These are phyloP conservation scores for Capreolus pygargus DNA, from an alignment of 2,113 vertebrate species.

Conservation along the genomic window DNA sequence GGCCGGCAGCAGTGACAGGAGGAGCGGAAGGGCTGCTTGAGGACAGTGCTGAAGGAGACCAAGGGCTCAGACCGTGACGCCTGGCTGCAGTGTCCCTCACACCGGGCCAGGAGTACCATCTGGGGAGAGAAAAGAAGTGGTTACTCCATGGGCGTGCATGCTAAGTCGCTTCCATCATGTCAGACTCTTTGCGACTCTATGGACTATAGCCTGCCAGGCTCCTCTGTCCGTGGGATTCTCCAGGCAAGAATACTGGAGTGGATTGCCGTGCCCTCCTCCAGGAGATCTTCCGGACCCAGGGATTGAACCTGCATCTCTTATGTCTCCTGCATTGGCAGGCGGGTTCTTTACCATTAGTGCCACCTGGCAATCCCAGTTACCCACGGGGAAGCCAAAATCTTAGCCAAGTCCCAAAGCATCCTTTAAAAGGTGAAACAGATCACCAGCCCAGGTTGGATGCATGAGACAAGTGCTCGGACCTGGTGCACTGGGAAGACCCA, in stretches of 20 bases:
- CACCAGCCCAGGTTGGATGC: too few species aligned
- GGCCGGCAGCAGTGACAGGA: constrained; percentile 96
- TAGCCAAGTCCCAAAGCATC: not conserved
- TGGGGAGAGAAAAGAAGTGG: constrained; percentile 64
- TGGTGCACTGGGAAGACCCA: too few species aligned
- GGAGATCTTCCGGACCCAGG: not conserved
- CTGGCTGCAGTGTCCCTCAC: constrained; percentile 95
- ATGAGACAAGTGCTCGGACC: too few species aligned
- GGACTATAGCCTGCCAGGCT: not conserved
- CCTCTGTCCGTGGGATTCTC: not conserved
- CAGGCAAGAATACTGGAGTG: not conserved
- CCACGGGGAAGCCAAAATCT: not conserved
- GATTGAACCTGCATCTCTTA: not conserved
- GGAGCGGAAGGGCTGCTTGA: constrained; percentile 96
- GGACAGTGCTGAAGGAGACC: constrained; percentile 95
- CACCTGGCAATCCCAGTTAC: not conserved
- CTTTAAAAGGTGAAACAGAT: not conserved
- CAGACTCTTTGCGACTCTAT: not conserved
- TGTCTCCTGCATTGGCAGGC: not conserved
- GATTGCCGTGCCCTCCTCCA: not conserved
- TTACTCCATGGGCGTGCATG: not conserved
- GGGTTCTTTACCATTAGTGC: not conserved
- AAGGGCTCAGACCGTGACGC: constrained; percentile 93
- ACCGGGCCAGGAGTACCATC: constrained; percentile 97
- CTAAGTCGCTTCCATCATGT: not conserved